A percentile compares a stretch with the other conserved stretches of the same genome.
Conservation (phyloP, 1,140 invertebrate species). For the Conopomorpha cramerella region DNA sequence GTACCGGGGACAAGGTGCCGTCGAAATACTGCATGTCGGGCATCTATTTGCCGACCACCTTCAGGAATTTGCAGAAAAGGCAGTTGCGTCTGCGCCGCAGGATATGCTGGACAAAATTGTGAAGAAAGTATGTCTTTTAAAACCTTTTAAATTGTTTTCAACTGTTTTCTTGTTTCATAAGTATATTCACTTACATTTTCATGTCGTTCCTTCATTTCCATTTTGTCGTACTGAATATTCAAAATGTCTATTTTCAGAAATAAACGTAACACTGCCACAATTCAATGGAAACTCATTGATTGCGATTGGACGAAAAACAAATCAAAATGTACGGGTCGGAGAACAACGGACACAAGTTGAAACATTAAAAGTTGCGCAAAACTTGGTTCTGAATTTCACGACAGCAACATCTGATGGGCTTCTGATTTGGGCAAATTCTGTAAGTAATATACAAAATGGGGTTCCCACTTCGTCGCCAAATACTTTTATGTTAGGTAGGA, state of each 20-base stretch:
- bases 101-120: conserved; percentile 8
- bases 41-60: conserved; percentile 59
- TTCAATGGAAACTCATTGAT: conserved; percentile 64
- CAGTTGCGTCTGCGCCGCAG: conserved; percentile 12
- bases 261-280: conserved; percentile 64
- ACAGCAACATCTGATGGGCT: conserved; percentile 66
- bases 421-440: conserved; percentile 66
- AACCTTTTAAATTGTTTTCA: too few relatives aligned
- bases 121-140: too few relatives aligned
- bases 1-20: too few relatives aligned
- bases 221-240: too few relatives aligned
- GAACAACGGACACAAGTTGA: too few relatives aligned
- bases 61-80: conserved; percentile 9
- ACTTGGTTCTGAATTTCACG: conserved; percentile 74
- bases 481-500: too few relatives aligned
- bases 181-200: too few relatives aligned
- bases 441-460: conserved; percentile 15
- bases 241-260: conserved; percentile 29
- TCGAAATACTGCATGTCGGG: conserved; percentile 32
- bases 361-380: too few relatives aligned
- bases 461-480: not conserved
- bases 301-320: too few relatives aligned
- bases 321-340: too few relatives aligned
- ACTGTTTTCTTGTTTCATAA: too few relatives aligned
- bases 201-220: too few relatives aligned